Evolutionary conservation across 1,140 invertebrate species (phyloP).

Genomic region (Drosophila virilis): DNA sequence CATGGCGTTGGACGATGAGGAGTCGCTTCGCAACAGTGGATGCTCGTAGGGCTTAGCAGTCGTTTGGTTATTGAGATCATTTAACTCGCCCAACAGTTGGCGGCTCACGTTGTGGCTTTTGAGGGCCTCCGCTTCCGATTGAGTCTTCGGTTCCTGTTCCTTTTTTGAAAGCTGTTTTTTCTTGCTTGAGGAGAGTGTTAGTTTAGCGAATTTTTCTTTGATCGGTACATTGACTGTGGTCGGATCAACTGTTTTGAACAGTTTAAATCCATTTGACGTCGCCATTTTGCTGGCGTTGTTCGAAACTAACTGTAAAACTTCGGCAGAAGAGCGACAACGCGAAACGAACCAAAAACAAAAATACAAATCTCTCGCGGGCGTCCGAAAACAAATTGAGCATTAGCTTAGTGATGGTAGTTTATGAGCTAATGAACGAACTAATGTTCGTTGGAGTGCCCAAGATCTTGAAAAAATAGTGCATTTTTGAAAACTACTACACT

Average conservation of each 20-base stretch:
- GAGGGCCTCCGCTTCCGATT: neutral
- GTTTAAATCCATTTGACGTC: conserved; percentile 57
- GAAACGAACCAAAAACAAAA: conserved; percentile 23
- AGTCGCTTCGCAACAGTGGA: conserved; percentile 42
- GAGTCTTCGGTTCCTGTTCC: conserved; percentile 4
- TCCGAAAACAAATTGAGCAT: neutral
- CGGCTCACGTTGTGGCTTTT: conserved; percentile 37
- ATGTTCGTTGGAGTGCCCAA: too few species aligned
- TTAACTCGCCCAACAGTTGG: conserved; percentile 28
- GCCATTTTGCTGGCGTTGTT: conserved; percentile 47
- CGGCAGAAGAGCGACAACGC: neutral
- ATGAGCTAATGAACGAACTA: neutral
- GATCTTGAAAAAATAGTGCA: too few species aligned
- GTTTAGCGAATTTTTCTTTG: conserved; percentile 74
- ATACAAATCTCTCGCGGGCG: conserved; percentile 40
- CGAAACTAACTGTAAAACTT: conserved; percentile 21
- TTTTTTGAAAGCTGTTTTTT: conserved; percentile 46
- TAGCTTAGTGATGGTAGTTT: neutral
- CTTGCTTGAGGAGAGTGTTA: conserved; percentile 75
- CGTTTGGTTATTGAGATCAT: conserved; percentile 1
- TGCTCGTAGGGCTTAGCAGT: conserved; percentile 11
- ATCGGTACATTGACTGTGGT: conserved; percentile 69
- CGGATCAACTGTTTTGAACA: conserved; percentile 73
- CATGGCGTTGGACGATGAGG: conserved; percentile 13
- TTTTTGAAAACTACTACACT: too few species aligned